These are phyloP conservation scores for Corapipo altera DNA, from an alignment of 2,113 vertebrate genomes.

Conservation along the genomic window DNA sequence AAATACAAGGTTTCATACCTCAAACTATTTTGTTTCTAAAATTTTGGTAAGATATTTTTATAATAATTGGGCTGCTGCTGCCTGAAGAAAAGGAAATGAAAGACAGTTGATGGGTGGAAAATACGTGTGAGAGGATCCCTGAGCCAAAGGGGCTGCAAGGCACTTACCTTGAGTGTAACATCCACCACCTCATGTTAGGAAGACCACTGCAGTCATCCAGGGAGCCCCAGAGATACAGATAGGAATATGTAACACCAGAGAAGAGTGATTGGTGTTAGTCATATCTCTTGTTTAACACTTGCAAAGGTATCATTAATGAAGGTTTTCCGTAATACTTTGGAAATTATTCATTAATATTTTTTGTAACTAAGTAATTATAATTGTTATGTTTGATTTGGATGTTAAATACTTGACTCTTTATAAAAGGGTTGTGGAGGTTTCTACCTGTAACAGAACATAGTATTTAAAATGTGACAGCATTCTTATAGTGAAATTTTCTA, in stretches of 20 bases:
- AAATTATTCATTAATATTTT: neutral
- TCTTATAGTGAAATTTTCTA: neutral
- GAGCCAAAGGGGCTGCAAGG: neutral
- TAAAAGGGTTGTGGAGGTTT: rapidly evolving
- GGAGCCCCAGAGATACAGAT: neutral
- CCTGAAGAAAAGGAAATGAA: neutral
- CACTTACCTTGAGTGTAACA: neutral
- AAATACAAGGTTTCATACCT: neutral
- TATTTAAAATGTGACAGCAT: neutral
- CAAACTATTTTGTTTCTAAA: neutral
- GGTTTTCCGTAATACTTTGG: neutral
- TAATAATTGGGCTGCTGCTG: neutral
- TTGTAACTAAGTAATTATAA: neutral
- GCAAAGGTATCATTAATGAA: neutral
- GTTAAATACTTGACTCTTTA: neutral
- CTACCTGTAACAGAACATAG: neutral
- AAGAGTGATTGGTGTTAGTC: neutral
- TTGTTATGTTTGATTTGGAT: neutral
- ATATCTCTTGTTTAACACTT: neutral
- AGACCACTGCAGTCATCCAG: rapidly evolving
- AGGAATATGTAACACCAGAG: neutral
- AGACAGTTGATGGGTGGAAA: neutral
- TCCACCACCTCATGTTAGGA: rapidly evolving
- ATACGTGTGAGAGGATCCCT: neutral
- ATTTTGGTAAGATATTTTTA: neutral